These are phyloP conservation scores for Lumbricus terrestris DNA, from an alignment of 2,888 invertebrate species.

Conservation along the genomic window DNA sequence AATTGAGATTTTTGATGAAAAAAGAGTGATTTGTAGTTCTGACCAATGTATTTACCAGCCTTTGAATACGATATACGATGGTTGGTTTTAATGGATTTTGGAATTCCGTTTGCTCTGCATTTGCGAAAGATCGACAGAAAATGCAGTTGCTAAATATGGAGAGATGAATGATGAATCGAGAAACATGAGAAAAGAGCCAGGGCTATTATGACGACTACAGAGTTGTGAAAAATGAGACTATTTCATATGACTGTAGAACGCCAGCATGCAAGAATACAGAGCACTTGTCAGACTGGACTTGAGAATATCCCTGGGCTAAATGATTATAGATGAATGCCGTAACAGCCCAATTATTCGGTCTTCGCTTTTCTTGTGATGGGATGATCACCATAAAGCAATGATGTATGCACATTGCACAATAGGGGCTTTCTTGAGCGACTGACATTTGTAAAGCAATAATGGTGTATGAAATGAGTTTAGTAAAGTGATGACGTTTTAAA, in stretches of 20 bases:
- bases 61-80: no score
- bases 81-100: no score
- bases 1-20: no score
- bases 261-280: neutral
- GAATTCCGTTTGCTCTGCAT: no score
- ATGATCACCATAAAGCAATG: neutral
- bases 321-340: neutral
- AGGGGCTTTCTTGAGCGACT: neutral
- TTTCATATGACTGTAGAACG: neutral
- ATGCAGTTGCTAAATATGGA: neutral
- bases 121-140: neutral
- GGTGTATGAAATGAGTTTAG: neutral
- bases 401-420: neutral
- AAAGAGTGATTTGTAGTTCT: no score
- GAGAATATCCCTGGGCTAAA: neutral
- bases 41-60: no score
- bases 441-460: conserved; percentile 3
- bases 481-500: neutral
- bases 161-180: neutral
- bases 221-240: neutral
- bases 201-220: neutral
- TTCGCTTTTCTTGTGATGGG: neutral
- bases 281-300: neutral
- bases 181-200: no score
- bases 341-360: conserved; percentile 3